These are phyloP conservation scores for Nemotelus nigrinus DNA, from an alignment of 2,888 invertebrate genomes.

Conservation along the genomic window DNA sequence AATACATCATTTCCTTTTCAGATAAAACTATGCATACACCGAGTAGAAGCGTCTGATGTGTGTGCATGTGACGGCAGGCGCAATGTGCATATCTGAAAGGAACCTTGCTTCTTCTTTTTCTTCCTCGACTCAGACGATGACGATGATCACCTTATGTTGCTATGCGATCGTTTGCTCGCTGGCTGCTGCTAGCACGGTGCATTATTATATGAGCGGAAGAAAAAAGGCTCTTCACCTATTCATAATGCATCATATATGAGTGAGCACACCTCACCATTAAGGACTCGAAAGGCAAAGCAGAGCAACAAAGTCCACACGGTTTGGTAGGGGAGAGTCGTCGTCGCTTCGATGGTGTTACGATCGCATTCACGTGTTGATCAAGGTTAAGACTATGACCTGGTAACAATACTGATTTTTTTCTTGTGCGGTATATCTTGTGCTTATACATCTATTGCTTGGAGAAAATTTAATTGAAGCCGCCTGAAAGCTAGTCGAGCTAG, in stretches of 20 bases:
- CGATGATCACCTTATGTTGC: constrained; percentile 13
- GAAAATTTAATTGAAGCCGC: too few relatives aligned
- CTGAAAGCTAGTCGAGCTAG: too few relatives aligned
- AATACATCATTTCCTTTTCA: constrained; percentile 33
- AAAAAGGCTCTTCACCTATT: constrained; percentile 17
- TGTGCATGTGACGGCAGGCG: background rate
- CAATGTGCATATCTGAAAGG: too few relatives aligned
- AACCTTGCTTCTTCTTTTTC: background rate
- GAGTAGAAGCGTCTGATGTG: background rate
- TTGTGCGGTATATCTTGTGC: too few relatives aligned
- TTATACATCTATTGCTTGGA: too few relatives aligned
- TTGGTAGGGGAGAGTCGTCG: background rate
- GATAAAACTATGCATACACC: constrained; percentile 3
- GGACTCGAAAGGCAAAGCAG: background rate
- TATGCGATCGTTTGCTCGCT: background rate
- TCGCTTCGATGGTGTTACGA: too few relatives aligned
- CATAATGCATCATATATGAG: background rate
- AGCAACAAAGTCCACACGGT: background rate
- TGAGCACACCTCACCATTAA: background rate
- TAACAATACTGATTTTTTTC: too few relatives aligned
- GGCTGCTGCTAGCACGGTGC: background rate
- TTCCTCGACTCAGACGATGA: background rate
- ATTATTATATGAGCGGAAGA: constrained; percentile 2
- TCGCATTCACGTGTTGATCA: too few relatives aligned
- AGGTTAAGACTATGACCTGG: too few relatives aligned